These are phyloP conservation scores for Saturnia japonica DNA, from an alignment of 2,888 invertebrate species.

Conservation along the genomic window DNA sequence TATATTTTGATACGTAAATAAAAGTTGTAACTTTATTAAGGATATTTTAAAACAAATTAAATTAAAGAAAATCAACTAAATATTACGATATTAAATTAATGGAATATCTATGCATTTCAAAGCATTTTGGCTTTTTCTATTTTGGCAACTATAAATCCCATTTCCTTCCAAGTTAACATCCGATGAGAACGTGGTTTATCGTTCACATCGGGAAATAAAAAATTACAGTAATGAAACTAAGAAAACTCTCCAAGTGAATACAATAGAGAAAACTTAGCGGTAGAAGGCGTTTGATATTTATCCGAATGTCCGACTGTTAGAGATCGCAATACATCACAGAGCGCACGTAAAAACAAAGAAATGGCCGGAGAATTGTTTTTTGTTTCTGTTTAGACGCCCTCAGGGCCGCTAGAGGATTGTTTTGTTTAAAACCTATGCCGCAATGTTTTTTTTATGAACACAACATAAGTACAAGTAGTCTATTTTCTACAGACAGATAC, in stretches of 20 bases:
- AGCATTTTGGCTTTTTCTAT: background rate
- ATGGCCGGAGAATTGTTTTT: slow-evolving; percentile 33
- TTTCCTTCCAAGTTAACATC: background rate
- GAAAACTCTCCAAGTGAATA: background rate
- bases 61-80: too few species aligned
- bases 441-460: slow-evolving; percentile 6
- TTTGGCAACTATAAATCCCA: background rate
- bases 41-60: too few species aligned
- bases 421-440: slow-evolving; percentile 29
- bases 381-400: slow-evolving; percentile 48
- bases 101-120: too few species aligned
- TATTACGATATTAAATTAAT: too few species aligned
- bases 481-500: background rate
- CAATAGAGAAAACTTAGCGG: background rate
- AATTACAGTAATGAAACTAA: background rate
- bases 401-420: slow-evolving; percentile 52
- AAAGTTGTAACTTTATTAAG: too few species aligned
- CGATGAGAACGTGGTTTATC: background rate
- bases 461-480: background rate
- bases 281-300: slow-evolving; percentile 11
- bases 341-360: slow-evolving; percentile 15
- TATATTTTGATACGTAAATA: too few species aligned
- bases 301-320: background rate
- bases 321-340: slow-evolving; percentile 19
- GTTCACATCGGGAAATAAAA: background rate